These are phyloP conservation scores for Drosophila borborema DNA, from an alignment of 2,888 invertebrate species.

Conservation along the genomic window DNA sequence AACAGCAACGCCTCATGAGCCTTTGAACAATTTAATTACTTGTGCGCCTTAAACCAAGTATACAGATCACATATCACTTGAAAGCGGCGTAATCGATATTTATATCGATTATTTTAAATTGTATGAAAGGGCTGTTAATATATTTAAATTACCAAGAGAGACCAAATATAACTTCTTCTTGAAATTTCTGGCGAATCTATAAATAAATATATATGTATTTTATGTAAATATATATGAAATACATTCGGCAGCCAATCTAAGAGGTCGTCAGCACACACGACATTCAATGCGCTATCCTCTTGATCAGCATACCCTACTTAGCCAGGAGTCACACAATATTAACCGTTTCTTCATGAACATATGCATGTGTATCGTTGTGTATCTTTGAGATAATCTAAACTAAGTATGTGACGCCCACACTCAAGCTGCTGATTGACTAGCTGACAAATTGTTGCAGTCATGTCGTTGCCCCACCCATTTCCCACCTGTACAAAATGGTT, in stretches of 20 bases:
- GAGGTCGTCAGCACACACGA: too few species aligned
- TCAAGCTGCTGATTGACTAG: conserved; percentile 63
- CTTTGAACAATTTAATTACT: too few species aligned
- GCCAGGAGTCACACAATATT: conserved; percentile 6
- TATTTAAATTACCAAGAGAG: not conserved
- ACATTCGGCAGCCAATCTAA: too few species aligned
- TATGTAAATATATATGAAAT: not conserved
- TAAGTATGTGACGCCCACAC: conserved; percentile 4
- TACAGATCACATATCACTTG: not conserved
- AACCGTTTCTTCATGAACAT: not conserved
- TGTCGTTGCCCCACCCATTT: conserved; percentile 33
- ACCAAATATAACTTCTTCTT: too few species aligned
- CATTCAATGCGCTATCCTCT: not conserved
- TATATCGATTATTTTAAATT: conserved; percentile 10
- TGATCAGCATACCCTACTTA: conserved; percentile 5
- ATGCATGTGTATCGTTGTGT: not conserved
- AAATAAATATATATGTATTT: not conserved
- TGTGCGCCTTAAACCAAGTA: not conserved
- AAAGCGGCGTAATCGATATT: not conserved
- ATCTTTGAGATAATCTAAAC: conserved; percentile 16
- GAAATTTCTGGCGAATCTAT: not conserved
- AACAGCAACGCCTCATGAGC: not conserved
- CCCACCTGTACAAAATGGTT: conserved; percentile 59
- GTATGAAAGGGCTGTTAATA: not conserved
- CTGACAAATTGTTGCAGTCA: conserved; percentile 60